Conservation (phyloP, 2,888 invertebrate species). For the Hipparchia sbordonii region DNA sequence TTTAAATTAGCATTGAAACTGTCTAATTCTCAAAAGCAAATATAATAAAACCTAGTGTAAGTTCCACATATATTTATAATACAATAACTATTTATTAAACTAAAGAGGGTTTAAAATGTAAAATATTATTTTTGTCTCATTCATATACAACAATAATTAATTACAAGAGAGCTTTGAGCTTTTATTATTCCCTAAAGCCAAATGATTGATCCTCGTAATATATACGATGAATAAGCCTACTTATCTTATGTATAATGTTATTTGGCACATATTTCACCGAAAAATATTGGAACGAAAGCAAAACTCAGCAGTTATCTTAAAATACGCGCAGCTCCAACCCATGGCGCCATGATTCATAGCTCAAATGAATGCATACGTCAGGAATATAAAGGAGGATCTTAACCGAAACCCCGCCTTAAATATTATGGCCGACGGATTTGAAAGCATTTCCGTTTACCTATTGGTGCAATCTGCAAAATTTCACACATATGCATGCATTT, state of each 20-base stretch:
- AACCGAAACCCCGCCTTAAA: slow-evolving; percentile 71
- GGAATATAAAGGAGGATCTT: slow-evolving; percentile 80
- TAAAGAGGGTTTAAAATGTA: not conserved
- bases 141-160: not conserved
- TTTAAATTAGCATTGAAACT: no score
- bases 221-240: slow-evolving; percentile 41
- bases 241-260: slow-evolving; percentile 44
- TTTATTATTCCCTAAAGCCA: not conserved
- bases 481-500: slow-evolving; percentile 57
- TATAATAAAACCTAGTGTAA: no score
- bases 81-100: not conserved
- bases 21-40: no score
- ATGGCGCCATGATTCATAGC: slow-evolving; percentile 77
- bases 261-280: slow-evolving; percentile 54
- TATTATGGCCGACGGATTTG: slow-evolving; percentile 72
- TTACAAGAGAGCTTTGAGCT: not conserved
- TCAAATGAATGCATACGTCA: slow-evolving; percentile 79
- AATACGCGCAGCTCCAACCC: slow-evolving; percentile 68
- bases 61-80: no score
- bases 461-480: slow-evolving; percentile 68
- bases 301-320: slow-evolving; percentile 69
- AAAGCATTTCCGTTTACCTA: slow-evolving; percentile 56
- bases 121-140: not conserved
- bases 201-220: slow-evolving; percentile 18
- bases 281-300: slow-evolving; percentile 55